Base-by-base conservation (phyloP, 2,113 vertebrate genomes). In the Hepsetus odoe region DNA sequence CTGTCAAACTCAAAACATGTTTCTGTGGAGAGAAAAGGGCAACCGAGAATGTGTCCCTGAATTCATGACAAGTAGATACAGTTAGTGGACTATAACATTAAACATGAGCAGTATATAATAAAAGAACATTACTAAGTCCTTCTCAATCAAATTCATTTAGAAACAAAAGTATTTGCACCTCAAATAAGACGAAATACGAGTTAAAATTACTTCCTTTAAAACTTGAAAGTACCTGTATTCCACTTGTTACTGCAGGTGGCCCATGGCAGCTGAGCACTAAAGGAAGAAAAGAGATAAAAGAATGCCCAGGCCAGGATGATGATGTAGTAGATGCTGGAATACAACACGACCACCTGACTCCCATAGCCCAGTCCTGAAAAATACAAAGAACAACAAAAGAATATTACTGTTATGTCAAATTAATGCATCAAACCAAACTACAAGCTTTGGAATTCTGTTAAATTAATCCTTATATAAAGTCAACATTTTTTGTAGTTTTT, bases 251-350 rank as follows among this genome's bases (percentile, higher is more conserved):
- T 87, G 77, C 97, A 98, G 83, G 85, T 96, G 9, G 95, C 91
- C 96, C 96, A 99, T 0, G 96, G 96, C 9, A 98, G 91, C 82
- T 96, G 89, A 0, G 90, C 66, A 77, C 87, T 94, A 87, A 99
- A 97, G 0, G 94, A 97, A 78, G 92, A 96, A 88, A 97, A 98
- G 85, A 99, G 94, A 92, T 98, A 99, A 88, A 98, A 95, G 88
- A 98, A 94, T 56, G 96, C 96, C 97, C 97, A 99, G 80, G 97
- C 96, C 91, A 98, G 90, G 82, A 99, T 97, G 24, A 99, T 33
- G 81, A 98, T 96, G 88, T 99, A 99, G 79, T 93, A 93, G 72
- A 90, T 89, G 76, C 91, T 91, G 76, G 91, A 91, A 79, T 93
- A 94, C 11, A 93, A 86, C 80, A 92, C 86, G 46, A 93, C 90